phyloP scores from a whole-genome alignment of 2,113 vertebrate species.

The Larimichthys polyactis region DNA sequence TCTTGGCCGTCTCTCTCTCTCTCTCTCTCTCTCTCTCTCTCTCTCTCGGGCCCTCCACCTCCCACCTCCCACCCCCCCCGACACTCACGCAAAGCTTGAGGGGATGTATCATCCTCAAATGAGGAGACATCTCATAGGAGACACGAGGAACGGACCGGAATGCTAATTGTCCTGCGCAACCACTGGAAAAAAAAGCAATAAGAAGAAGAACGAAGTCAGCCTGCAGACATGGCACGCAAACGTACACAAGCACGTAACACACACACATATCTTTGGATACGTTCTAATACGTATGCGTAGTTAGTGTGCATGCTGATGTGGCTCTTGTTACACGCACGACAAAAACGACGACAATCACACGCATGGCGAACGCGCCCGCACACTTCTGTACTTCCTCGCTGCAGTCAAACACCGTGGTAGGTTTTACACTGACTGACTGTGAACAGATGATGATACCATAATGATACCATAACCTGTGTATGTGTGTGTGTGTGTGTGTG shows the following conservation, averaged over 20 bases:
- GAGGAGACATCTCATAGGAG: conserved; percentile 69
- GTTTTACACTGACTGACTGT: conserved; percentile 52
- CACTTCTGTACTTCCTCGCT: conserved; percentile 27
- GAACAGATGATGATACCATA: conserved; percentile 64
- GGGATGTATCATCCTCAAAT: conserved; percentile 73
- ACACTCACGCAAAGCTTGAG: conserved; percentile 48
- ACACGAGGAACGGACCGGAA: conserved; percentile 51
- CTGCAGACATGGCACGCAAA: conserved; percentile 11
- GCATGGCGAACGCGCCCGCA: not conserved
- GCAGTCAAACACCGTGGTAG: conserved; percentile 41
- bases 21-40: too few relatives aligned
- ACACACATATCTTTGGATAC: conserved; percentile 13
- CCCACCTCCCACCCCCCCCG: not conserved
- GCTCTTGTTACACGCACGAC: conserved; percentile 17
- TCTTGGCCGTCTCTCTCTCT: conserved; percentile 3
- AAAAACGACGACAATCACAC: conserved; percentile 1
- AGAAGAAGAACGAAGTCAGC: conserved; percentile 52
- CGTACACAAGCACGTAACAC: conserved; percentile 8
- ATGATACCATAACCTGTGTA: conserved; percentile 54
- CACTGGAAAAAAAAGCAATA: conserved; percentile 48
- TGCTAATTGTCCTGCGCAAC: conserved; percentile 65
- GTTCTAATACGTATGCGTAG: conserved; percentile 30
- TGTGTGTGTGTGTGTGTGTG: conserved; percentile 23
- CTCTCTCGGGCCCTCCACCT: too few relatives aligned
- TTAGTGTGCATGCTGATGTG: conserved; percentile 12